Percentiles rank a stretch among this genome's conserved stretches.
phyloP scores from a whole-genome alignment of 2,797 vertebrate species.

The Gymnothorax javanicus region DNA sequence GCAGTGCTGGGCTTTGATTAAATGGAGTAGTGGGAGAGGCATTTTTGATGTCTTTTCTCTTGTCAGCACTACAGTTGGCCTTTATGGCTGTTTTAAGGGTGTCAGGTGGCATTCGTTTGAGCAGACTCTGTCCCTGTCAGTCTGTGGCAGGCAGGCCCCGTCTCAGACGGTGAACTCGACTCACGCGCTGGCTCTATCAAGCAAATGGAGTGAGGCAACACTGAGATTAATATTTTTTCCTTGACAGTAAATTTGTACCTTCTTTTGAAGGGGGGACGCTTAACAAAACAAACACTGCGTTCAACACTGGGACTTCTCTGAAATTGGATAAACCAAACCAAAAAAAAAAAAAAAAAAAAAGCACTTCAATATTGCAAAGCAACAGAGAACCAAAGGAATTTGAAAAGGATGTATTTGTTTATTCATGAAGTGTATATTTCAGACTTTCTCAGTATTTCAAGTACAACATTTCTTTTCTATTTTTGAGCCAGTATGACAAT shows the following conservation, averaged over 20 bases:
- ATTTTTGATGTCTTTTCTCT: constrained; percentile 53
- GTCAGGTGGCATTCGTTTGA: constrained; percentile 63
- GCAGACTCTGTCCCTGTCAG: constrained; percentile 55
- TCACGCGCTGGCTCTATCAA: not conserved
- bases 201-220: too few relatives aligned
- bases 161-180: constrained; percentile 5
- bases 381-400: not conserved
- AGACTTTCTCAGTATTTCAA: not conserved
- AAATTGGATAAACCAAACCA: not conserved
- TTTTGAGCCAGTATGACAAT: not conserved
- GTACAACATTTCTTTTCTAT: not conserved
- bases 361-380: not conserved
- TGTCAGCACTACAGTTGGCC: constrained; percentile 64
- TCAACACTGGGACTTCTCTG: not conserved
- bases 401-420: not conserved
- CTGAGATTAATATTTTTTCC: not conserved
- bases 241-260: not conserved
- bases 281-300: not conserved
- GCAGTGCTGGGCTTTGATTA: constrained; percentile 61
- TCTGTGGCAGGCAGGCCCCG: constrained; percentile 48
- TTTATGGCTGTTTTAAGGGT: constrained; percentile 61
- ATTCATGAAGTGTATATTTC: not conserved
- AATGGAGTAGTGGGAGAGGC: constrained; percentile 55
- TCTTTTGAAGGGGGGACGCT: not conserved
- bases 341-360: not conserved